Base-by-base conservation (phyloP, 2,888 invertebrate genomes). In the Spodoptera exigua region DNA sequence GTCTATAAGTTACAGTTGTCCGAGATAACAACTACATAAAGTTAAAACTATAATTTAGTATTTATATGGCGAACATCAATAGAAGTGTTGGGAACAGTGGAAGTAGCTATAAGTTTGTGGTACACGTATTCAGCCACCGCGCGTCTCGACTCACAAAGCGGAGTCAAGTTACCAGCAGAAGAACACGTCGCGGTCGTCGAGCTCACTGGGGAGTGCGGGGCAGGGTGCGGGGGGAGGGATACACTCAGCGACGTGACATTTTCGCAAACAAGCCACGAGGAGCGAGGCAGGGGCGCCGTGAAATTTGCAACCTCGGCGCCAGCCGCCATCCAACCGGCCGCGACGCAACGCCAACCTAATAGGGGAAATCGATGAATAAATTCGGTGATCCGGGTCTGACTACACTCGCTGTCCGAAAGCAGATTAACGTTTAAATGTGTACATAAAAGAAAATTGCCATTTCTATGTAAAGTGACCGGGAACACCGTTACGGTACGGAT, bases 201-300 rank as follows among this genome's bases (percentile, higher is more conserved):
- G 74, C 63, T 68, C 70, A 48, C 62, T 62, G 66, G 71, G 68
- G 70, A 61, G 69, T 57, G 64, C 68, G 66, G 63, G 58, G 67
- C 60, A 61, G 64, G 66, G 62, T 69, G 65, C 64, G 64, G 54
- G 65, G 62, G 71, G 72, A 66, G 68, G 74, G 78, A 79, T 72
- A 79, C 79, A 72, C 79, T 78, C 74, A 69, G 78, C 83, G 85
- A 89, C 89, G 90, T 90, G 91, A 89, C 89, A 91, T 90, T 90
- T 87, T 89, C 87, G 86, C 88, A 90, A 91, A 91, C 88, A 90
- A 89, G 86, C 84, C 79, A 77, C 81, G 82, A 83, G 77, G 66
- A 82, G 72, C 77, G 80, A 80, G 76, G 80, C 80, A 77, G 79
- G 80, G 82, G 80, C 74, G 84, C 77, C 80, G 82, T 78, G 77